Evolutionary conservation across 2,113 vertebrate species (phyloP), one percentile per base, ranked within the genome.

Genomic region (Entomyzon cyanotis): DNA sequence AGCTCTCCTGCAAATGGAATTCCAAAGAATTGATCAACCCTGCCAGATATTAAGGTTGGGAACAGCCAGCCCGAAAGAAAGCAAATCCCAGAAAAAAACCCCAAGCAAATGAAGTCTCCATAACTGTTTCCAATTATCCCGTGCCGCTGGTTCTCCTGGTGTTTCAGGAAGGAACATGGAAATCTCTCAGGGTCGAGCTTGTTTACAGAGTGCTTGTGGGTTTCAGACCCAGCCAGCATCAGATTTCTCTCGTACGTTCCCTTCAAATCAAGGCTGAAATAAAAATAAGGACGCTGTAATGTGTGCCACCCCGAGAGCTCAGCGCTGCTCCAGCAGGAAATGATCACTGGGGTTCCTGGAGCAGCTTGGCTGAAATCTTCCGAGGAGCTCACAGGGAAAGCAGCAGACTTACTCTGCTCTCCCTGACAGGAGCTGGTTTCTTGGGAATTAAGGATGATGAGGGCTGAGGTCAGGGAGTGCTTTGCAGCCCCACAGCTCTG

Each of bases 271-370:
- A 88, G 53, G 69, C 87, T 47, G 44, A 94, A 94, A 85, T 92
- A 93, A 91, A 95, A 95, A 96, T 79, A 95, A 95, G 58, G 85
- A 75, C 50, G 83, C 91, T 96, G 84, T 90, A 85, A 93, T 96
- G 94, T 84, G 87, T 90, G 93, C 89, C 76, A 86, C 75, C 79
- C 89, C n/a, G 19, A 88, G 93, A 95, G 79, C 78, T 78, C 67
- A 87, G 46, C 49, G 4, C 86, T 63, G 80, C 17, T 95, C 65
- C 83, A 49, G 84, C 81, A 89, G 95, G 91, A 95, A 96, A 96
- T 35, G 49, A 95, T 94, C 88, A 24, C 88, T 94, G 65, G 62
- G 31, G 92, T 93, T 87, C 55, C 94, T 83, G 63, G 67, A 86
- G 71, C 80, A 62, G 95, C 70, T 94, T 90, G 44, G 8, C 47